A percentile compares a stretch with the other conserved stretches of the same genome.
phyloP scores from a whole-genome alignment of 2,797 vertebrate species.

The Aselliscus stoliczkanus region DNA sequence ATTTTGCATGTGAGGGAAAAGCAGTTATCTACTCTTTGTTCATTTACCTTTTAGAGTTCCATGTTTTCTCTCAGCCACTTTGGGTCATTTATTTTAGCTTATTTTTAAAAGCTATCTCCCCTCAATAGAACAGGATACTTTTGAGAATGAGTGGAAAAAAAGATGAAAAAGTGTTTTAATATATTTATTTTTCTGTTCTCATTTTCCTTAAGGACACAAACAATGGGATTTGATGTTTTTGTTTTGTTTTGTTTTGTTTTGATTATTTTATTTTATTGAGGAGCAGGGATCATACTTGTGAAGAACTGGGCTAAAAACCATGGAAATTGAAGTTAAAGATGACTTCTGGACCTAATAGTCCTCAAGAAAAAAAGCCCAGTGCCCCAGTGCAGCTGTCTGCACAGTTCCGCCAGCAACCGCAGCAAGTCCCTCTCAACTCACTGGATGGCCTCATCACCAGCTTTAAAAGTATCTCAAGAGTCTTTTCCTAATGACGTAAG shows the following conservation, averaged over 20 bases:
- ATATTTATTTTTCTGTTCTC: not conserved
- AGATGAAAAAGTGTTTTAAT: not conserved
- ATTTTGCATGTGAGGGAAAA: not conserved
- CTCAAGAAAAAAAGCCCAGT: not conserved
- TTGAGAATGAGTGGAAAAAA: not conserved
- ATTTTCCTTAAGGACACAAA: not conserved
- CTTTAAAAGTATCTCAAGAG: not conserved
- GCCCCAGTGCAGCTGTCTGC: not conserved
- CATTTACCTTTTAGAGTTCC: not conserved
- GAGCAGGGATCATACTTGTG: not conserved
- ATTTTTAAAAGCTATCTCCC: not conserved
- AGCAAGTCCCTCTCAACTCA: too few relatives aligned
- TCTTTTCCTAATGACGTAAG: not conserved
- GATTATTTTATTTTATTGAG: not conserved
- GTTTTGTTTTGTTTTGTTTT: not conserved
- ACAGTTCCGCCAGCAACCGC: too few relatives aligned
- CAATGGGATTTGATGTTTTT: not conserved
- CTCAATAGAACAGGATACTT: not conserved
- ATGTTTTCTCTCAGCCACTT: not conserved
- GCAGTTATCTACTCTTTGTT: slow-evolving; percentile 23
- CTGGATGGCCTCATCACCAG: not conserved
- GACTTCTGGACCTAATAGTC: not conserved
- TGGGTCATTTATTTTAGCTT: not conserved
- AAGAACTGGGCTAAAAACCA: not conserved
- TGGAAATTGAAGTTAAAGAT: not conserved